Evolutionary conservation across 2,113 vertebrate genomes (phyloP).

Genomic region (Myotis yumanensis): DNA sequence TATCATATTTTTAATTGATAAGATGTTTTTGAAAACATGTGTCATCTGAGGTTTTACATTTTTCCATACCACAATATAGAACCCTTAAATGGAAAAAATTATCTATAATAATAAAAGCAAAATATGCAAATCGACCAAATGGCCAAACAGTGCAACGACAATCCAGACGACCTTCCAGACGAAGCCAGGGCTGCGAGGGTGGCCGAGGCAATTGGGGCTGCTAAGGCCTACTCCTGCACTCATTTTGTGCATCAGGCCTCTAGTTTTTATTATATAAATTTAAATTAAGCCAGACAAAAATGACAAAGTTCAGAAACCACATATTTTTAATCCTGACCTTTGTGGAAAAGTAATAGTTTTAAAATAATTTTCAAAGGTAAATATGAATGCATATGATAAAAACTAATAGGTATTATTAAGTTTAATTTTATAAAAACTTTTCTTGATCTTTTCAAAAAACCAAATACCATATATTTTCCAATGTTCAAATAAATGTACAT

Average conservation of each 20-base stretch:
- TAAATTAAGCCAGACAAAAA: background rate
- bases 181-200: too few relatives aligned
- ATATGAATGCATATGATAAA: background rate
- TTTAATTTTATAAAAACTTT: background rate
- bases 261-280: background rate
- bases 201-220: too few relatives aligned
- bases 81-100: background rate
- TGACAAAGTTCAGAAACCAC: background rate
- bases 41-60: background rate
- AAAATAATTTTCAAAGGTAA: background rate
- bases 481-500: background rate
- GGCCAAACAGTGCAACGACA: too few relatives aligned
- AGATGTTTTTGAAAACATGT: background rate
- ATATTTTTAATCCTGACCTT: background rate
- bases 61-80: background rate
- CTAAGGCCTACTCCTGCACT: too few relatives aligned
- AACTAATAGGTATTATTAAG: background rate
- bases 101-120: too few relatives aligned
- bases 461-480: background rate
- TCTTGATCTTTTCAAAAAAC: background rate
- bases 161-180: too few relatives aligned
- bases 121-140: too few relatives aligned
- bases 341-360: background rate
- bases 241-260: too few relatives aligned
- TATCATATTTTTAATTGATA: constrained; percentile 15